phyloP scores from a whole-genome alignment of 2,797 vertebrate species.

The Perdix hodgsoniae region DNA sequence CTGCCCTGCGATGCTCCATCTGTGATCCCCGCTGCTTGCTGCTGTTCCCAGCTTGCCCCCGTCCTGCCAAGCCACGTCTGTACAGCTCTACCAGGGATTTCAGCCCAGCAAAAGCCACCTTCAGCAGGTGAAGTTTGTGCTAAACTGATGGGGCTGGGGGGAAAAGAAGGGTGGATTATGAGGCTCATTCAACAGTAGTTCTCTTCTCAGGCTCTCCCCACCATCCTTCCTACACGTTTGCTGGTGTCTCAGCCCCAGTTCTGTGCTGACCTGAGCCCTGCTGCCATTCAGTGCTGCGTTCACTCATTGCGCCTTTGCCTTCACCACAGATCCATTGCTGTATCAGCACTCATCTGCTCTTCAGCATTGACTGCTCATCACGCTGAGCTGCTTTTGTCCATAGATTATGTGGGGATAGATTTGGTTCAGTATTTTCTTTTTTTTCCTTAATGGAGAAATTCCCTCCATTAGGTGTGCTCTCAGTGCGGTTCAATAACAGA shows the following conservation, averaged over 20 bases:
- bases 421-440: background rate
- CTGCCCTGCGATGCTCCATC: background rate
- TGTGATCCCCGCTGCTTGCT: background rate
- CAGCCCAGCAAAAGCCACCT: background rate
- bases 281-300: background rate
- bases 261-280: background rate
- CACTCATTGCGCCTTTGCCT: background rate
- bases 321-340: background rate
- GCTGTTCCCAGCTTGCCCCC: background rate
- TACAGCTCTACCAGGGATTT: background rate
- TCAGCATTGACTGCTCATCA: background rate
- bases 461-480: background rate
- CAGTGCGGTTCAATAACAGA: background rate
- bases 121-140: background rate
- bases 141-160: background rate
- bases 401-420: background rate
- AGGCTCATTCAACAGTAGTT: background rate
- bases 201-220: background rate
- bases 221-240: background rate
- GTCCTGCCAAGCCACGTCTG: background rate
- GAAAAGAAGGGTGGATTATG: background rate
- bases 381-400: background rate
- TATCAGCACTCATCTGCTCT: background rate
- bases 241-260: background rate
- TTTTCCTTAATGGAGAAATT: conserved; percentile 14